Percentiles rank a stretch among this genome's conserved stretches.
Conservation (phyloP, 2,797 vertebrate genomes). For the Diplodus sargus region DNA sequence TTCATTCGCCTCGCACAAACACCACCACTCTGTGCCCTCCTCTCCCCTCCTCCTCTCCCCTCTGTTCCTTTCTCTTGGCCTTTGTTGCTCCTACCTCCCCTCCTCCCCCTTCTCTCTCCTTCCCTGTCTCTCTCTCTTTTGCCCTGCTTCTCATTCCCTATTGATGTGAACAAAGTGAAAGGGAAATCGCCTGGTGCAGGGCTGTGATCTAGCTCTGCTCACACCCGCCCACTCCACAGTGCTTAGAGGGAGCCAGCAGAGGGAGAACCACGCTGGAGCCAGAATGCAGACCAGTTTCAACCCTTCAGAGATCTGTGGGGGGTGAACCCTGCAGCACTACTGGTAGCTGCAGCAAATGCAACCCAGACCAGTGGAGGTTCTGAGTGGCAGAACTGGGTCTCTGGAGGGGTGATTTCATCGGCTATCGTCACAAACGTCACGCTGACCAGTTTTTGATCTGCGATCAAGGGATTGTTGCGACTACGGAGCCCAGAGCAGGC, state of each 20-base stretch:
- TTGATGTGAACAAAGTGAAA: conserved; percentile 75
- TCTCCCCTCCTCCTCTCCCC: conserved; percentile 44
- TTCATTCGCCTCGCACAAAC: conserved; percentile 76
- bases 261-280: conserved; percentile 23
- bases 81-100: conserved; percentile 65
- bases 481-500: neutral
- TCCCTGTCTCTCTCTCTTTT: conserved; percentile 11
- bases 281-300: conserved; percentile 17
- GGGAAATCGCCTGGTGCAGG: conserved; percentile 52
- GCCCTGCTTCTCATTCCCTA: conserved; percentile 54
- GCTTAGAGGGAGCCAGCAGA: conserved; percentile 26
- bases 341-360: neutral
- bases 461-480: neutral
- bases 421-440: conserved; percentile 3
- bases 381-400: conserved; percentile 33
- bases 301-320: neutral
- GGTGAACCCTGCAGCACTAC: conserved; percentile 18
- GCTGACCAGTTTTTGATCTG: conserved; percentile 11
- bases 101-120: conserved; percentile 12
- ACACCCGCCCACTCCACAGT: conserved; percentile 41
- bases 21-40: conserved; percentile 54
- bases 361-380: neutral
- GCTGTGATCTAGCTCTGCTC: conserved; percentile 65
- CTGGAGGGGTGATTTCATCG: conserved; percentile 12
- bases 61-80: conserved; percentile 49